These are phyloP conservation scores for Thryonomys swinderianus DNA, from an alignment of 2,113 vertebrate genomes.

Conservation along the genomic window DNA sequence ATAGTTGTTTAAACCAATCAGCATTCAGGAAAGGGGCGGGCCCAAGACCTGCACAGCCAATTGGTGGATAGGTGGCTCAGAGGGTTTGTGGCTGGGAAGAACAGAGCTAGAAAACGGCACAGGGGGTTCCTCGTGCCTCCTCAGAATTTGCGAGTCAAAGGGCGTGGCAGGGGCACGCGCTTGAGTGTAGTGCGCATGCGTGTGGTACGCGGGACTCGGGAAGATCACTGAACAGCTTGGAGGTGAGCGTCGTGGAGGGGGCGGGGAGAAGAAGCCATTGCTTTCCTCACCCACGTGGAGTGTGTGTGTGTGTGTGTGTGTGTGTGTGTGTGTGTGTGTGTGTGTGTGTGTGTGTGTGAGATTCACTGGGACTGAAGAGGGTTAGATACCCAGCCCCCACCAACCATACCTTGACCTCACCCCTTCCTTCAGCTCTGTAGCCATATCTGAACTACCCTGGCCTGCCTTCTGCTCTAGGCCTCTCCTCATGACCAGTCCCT, in stretches of 20 bases:
- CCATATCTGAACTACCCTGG: not conserved
- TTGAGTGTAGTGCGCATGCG: not conserved
- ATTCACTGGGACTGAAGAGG: constrained; percentile 3
- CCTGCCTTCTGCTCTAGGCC: not conserved
- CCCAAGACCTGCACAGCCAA: not conserved
- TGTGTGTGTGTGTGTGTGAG: not conserved
- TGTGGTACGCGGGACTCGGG: not conserved
- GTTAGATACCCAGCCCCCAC: not conserved
- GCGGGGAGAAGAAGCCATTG: not conserved
- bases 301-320: not conserved
- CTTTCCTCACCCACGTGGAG: constrained; percentile 15
- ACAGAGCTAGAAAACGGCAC: not conserved
- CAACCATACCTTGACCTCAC: not conserved
- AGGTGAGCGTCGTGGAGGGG: not conserved
- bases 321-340: not conserved
- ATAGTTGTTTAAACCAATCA: constrained; percentile 52
- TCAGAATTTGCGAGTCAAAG: not conserved
- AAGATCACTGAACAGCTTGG: not conserved
- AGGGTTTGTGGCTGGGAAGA: not conserved
- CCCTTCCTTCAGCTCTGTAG: not conserved
- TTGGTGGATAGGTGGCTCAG: not conserved
- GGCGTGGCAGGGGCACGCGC: not conserved
- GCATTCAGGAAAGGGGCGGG: constrained; percentile 6
- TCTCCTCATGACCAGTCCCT: not conserved
- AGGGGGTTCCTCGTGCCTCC: not conserved